Evolutionary conservation across 2,888 invertebrate species (phyloP).

Genomic region (Caenorhabditis imperialis): DNA sequence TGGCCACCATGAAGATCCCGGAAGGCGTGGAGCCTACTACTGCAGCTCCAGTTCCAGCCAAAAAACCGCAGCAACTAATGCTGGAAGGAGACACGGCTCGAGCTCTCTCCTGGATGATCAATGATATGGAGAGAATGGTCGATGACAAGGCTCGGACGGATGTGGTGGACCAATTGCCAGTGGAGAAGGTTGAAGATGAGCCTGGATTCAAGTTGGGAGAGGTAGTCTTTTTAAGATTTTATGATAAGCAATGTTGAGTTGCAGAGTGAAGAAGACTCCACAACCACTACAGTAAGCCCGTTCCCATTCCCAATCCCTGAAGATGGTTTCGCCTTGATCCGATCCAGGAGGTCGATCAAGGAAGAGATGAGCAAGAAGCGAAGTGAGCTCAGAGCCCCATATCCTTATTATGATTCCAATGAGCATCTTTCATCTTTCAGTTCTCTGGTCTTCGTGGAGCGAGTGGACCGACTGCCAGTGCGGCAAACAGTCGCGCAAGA

Average conservation of each 20-base stretch:
- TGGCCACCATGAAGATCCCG: slow-evolving; percentile 30
- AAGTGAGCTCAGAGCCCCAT: slow-evolving; percentile 17
- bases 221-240: neutral
- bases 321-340: slow-evolving; percentile 48
- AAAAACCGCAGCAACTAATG: slow-evolving; percentile 11
- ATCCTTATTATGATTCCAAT: neutral
- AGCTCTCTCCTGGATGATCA: slow-evolving; percentile 74
- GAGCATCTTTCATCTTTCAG: slow-evolving; percentile 12
- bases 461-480: slow-evolving; percentile 61
- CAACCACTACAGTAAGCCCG: slow-evolving; percentile 38
- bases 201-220: slow-evolving; percentile 43
- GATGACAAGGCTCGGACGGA: slow-evolving; percentile 36
- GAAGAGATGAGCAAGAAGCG: slow-evolving; percentile 11
- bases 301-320: slow-evolving; percentile 54
- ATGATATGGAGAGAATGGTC: slow-evolving; percentile 70
- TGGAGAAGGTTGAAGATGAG: slow-evolving; percentile 41
- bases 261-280: slow-evolving; percentile 11
- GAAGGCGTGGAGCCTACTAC: slow-evolving; percentile 21
- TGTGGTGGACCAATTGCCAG: slow-evolving; percentile 31
- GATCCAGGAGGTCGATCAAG: slow-evolving; percentile 27
- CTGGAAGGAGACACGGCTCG: slow-evolving; percentile 70
- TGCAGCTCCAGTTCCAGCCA: neutral
- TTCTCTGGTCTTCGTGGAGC: slow-evolving; percentile 57
- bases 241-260: neutral
- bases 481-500: slow-evolving; percentile 58